Conservation (phyloP, 2,888 invertebrate genomes). For the Conomelus anceps region DNA sequence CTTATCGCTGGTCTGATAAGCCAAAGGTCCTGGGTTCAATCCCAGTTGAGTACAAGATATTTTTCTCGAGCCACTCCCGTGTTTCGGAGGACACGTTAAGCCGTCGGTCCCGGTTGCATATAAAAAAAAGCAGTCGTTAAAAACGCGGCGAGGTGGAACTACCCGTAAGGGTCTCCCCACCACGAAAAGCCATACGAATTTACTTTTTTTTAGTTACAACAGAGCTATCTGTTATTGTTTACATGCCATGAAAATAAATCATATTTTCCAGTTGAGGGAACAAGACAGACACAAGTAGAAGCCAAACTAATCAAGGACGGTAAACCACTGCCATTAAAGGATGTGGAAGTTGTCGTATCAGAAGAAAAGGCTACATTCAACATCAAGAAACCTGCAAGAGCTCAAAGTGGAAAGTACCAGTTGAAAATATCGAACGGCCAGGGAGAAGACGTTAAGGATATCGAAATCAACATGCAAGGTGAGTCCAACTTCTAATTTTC, state of each 20-base stretch:
- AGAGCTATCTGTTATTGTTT: neutral
- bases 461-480: slow-evolving; percentile 78
- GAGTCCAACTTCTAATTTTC: slow-evolving; percentile 25
- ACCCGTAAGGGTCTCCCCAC: too few relatives aligned
- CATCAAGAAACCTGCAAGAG: slow-evolving; percentile 82
- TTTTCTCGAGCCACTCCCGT: too few relatives aligned
- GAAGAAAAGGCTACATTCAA: slow-evolving; percentile 87
- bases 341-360: slow-evolving; percentile 82
- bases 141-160: too few relatives aligned
- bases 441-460: slow-evolving; percentile 82
- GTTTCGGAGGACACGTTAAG: too few relatives aligned
- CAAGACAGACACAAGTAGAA: slow-evolving; percentile 79
- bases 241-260: neutral
- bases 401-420: slow-evolving; percentile 85
- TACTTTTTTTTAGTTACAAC: too few relatives aligned
- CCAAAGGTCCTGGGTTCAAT: too few relatives aligned
- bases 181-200: too few relatives aligned
- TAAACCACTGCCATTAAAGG: slow-evolving; percentile 77
- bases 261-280: slow-evolving; percentile 65
- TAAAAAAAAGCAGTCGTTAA: too few relatives aligned
- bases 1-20: too few relatives aligned
- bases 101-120: too few relatives aligned
- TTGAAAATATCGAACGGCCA: slow-evolving; percentile 88
- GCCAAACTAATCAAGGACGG: slow-evolving; percentile 88
- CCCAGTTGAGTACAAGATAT: too few relatives aligned